phyloP scores from a whole-genome alignment of 2,797 vertebrate species.

The Coranthus polyacanthus region DNA sequence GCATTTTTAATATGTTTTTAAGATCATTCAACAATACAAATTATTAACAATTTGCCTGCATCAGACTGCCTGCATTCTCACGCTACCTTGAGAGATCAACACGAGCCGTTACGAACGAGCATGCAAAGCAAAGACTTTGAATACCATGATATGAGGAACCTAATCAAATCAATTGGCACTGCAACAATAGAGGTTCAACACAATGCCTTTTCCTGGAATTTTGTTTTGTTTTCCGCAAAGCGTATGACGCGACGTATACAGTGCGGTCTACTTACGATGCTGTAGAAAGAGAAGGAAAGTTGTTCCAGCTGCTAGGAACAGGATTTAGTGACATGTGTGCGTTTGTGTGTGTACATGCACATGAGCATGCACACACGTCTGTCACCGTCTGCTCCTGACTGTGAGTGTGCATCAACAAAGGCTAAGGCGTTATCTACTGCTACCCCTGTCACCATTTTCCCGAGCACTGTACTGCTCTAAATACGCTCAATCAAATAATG shows the following conservation, averaged over 20 bases:
- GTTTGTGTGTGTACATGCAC: neutral
- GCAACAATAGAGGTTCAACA: constrained; percentile 10
- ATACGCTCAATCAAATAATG: constrained; percentile 86
- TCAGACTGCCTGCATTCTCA: constrained; percentile 46
- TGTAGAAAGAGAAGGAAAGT: constrained; percentile 3
- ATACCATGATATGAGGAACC: constrained; percentile 46
- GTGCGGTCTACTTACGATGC: neutral
- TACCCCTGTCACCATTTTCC: constrained; percentile 70
- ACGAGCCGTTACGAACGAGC: constrained; percentile 7
- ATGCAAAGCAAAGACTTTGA: constrained; percentile 61
- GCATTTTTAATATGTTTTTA: constrained; percentile 53
- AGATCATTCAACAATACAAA: constrained; percentile 73
- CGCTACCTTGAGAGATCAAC: constrained; percentile 47
- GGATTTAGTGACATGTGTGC: constrained; percentile 3
- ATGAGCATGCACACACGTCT: neutral
- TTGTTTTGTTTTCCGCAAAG: neutral
- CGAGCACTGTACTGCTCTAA: constrained; percentile 77
- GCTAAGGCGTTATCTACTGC: constrained; percentile 65
- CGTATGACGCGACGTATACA: too few species aligned
- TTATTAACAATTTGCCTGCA: constrained; percentile 70
- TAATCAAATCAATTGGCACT: constrained; percentile 63
- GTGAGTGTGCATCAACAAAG: constrained; percentile 59
- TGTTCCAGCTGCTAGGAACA: constrained; percentile 3
- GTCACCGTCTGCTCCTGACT: constrained; percentile 28
- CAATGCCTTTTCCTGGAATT: constrained; percentile 1